Evolutionary conservation across 2,113 vertebrate species (phyloP), one percentile per base, ranked within the genome.

Genomic region (Accipiter virgatus): DNA sequence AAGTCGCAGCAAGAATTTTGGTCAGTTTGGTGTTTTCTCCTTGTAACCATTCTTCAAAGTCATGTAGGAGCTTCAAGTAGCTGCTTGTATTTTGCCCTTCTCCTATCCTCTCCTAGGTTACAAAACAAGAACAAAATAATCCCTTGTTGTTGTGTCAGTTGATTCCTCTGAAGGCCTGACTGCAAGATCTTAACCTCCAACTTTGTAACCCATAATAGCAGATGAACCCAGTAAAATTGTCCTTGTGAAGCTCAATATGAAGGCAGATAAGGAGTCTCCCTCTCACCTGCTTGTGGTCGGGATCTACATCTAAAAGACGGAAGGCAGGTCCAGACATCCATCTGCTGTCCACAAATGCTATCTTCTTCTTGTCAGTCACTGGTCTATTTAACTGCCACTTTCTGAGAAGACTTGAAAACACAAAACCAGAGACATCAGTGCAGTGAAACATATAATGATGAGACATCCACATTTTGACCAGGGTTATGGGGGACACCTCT

Each of bases 31-130:
- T 40, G 9, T 98, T 98, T 95, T 99, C 98, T 77, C 36, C 96
- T 94, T 78, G 94, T 45, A 99, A 92, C 99, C 99, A 99, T 29
- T 93, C 96, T 93, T 99, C 98, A 77, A 99, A 99, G 94, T 98
- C 74, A 1, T 56, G 86, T 68, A 97, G 93, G 42, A 97, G 97
- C 48, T 84, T 95, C 62, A 94, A 20, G 55, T 89, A 94, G 9
- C 1, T 81, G 81, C 74, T 38, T 1, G 3, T 38, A 21, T 19
- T 90, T 36, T 93, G 86, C 13, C 70, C 93, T 84, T 62, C 43
- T 86, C 48, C 36, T 42, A 32, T 48, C n/a, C 50, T 71, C 45
- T 83, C 72, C 96, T 98, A 70, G 11, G 63, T 93, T 18, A 68
- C 38, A 95, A 67, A 78, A 74, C 19, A 65, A n/a, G 36, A 92